Percentiles rank a stretch among this genome's conserved stretches.
Conservation (phyloP, 2,888 invertebrate genomes). For the Heliconius sara region DNA sequence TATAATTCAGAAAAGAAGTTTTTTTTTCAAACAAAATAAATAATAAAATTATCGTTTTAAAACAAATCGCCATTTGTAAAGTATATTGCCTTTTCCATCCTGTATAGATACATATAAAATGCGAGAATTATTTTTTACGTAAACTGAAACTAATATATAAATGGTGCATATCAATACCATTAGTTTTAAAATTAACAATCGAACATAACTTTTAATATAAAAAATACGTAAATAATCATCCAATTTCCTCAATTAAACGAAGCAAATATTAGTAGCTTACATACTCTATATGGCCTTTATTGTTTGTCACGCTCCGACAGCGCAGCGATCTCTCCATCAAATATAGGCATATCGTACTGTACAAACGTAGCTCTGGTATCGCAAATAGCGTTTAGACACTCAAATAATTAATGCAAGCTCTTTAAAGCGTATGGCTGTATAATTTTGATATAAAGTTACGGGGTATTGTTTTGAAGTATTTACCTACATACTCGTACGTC, state of each 20-base stretch:
- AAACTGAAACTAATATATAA: background rate
- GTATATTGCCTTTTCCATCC: too few species aligned
- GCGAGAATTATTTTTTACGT: background rate
- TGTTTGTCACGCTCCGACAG: conserved; percentile 14
- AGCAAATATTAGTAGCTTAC: background rate
- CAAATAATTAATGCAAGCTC: conserved; percentile 22
- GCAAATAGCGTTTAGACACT: conserved; percentile 15
- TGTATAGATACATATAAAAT: too few species aligned
- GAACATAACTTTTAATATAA: background rate
- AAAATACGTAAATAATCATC: background rate
- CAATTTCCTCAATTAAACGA: background rate
- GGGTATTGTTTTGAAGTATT: background rate
- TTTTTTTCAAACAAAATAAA: too few species aligned
- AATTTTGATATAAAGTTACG: background rate
- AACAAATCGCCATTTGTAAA: too few species aligned
- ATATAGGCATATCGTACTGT: conserved; percentile 21
- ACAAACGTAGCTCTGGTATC: conserved; percentile 3
- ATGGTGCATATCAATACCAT: background rate
- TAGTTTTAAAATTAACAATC: background rate
- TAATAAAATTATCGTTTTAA: too few species aligned
- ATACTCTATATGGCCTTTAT: background rate
- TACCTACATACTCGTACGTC: background rate
- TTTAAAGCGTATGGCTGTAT: conserved; percentile 10
- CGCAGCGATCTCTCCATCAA: conserved; percentile 15
- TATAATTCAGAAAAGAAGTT: too few species aligned